Conservation (phyloP, 2,888 invertebrate genomes). For the Endotricha flammealis region DNA sequence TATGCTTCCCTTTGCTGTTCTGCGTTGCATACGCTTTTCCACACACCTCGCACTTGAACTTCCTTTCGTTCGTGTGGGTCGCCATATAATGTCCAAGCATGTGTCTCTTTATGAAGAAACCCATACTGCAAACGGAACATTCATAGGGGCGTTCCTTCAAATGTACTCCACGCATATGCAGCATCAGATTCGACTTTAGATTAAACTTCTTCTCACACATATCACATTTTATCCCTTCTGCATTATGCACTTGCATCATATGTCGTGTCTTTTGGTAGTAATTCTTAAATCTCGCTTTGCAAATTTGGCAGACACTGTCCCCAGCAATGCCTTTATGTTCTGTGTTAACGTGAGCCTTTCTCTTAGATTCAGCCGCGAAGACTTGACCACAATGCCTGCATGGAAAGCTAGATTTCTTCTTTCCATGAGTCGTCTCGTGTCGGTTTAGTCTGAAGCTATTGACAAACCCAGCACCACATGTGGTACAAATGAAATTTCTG, state of each 20-base stretch:
- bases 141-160: constrained; percentile 63
- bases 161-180: constrained; percentile 64
- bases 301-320: constrained; percentile 66
- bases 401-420: constrained; percentile 58
- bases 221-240: constrained; percentile 62
- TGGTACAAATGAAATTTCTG: constrained; percentile 65
- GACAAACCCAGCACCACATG: constrained; percentile 66
- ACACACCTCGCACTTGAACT: constrained; percentile 79
- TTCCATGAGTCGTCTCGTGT: constrained; percentile 60
- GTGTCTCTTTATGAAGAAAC: constrained; percentile 66
- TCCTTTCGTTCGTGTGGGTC: constrained; percentile 70
- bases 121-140: constrained; percentile 66
- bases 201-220: constrained; percentile 68
- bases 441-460: constrained; percentile 57
- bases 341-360: constrained; percentile 61
- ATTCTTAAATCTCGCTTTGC: constrained; percentile 65
- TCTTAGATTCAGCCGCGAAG: constrained; percentile 60
- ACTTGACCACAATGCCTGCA: constrained; percentile 58
- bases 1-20: constrained; percentile 59
- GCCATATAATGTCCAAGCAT: constrained; percentile 70
- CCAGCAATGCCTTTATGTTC: constrained; percentile 68
- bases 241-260: constrained; percentile 66
- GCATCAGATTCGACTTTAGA: constrained; percentile 54
- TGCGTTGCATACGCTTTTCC: constrained; percentile 74
- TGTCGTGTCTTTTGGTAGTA: constrained; percentile 68